Base-by-base conservation (phyloP, 2,888 invertebrate species). In the Sceliomorpha sp. region DNA sequence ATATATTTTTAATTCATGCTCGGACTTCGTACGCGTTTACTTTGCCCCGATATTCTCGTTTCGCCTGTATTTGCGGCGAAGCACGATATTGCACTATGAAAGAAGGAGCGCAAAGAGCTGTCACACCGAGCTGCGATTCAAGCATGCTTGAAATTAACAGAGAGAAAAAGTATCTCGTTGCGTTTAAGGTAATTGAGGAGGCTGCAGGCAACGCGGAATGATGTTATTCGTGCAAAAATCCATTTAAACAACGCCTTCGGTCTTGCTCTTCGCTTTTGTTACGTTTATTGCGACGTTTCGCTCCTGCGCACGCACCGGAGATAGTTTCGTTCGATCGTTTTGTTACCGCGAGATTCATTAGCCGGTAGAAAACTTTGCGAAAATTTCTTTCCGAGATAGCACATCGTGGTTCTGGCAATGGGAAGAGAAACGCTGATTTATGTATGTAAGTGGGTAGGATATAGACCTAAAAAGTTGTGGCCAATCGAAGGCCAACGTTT, bases 141-240 rank as follows among this genome's bases (percentile, higher is more conserved):
- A 42, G 42, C 24, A 53, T 20, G 40, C 31, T 47, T 40, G 48
- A 40, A 59, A 59, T 59, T 50, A 50, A 59, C 40, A 40, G 34
- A 36, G 12, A 26, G 39, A 42, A 40, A 50, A 50, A 36, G 32
- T 48, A 29, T 42, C 40, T 48, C 42, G 40, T 58, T 58, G 37
- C 47, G 17, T 47, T 47, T 29, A 31, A 40, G 45, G 48, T 59
- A 59, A 59, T 59, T 59, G 58, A 32, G 27, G 34, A 26, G 12
- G 31, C n/a, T 32, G 29, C 29, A n/a, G 29, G 29, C 29, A 9
- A 29, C 29, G 7, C 8, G 29, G 9, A 29, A 29, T 7, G 2
- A 29, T 29, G 9, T 29, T 29, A n/a, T 8, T 29, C 9, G 2
- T 29, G 7, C 9, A n/a, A n/a, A 29, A 29, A 29, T 29, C 8